phyloP scores from a whole-genome alignment of 2,113 vertebrate genomes.

The Jaculus jaculus region DNA sequence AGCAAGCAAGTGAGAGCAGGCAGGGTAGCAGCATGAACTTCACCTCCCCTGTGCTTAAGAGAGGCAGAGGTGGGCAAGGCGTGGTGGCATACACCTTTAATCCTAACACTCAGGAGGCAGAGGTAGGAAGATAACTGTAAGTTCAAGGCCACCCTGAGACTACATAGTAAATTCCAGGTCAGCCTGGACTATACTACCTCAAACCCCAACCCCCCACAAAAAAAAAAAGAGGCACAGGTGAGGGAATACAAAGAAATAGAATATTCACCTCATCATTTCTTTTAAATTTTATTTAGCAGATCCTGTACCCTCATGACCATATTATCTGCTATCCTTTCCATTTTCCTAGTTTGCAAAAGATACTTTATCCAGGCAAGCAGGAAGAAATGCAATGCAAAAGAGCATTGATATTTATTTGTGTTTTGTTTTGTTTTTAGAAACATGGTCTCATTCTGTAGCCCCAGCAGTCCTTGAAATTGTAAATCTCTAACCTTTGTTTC shows the following conservation, averaged over 20 bases:
- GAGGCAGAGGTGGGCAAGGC: background rate
- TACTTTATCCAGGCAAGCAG: background rate
- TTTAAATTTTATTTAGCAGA: background rate
- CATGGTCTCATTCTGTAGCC: no score
- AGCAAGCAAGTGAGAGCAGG: background rate
- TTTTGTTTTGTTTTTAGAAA: background rate
- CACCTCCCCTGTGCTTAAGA: background rate
- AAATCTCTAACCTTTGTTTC: background rate
- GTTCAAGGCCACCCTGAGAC: no score
- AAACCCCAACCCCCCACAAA: no score
- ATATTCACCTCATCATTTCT: background rate
- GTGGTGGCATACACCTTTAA: no score
- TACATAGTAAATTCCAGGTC: no score
- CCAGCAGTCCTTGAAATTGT: background rate
- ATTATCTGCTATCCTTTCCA: background rate
- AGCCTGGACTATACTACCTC: no score
- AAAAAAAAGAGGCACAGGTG: no score
- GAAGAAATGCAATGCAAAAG: background rate
- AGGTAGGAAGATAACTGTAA: no score
- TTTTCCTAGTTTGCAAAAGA: background rate
- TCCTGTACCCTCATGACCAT: background rate
- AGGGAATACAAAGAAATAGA: background rate
- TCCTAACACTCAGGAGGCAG: no score
- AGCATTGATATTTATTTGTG: background rate
- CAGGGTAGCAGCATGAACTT: accelerated